Percentiles rank a stretch among this genome's conserved stretches.
Evolutionary conservation across 2,113 vertebrate species (phyloP).

Genomic region (Sakesphorus luctuosus): DNA sequence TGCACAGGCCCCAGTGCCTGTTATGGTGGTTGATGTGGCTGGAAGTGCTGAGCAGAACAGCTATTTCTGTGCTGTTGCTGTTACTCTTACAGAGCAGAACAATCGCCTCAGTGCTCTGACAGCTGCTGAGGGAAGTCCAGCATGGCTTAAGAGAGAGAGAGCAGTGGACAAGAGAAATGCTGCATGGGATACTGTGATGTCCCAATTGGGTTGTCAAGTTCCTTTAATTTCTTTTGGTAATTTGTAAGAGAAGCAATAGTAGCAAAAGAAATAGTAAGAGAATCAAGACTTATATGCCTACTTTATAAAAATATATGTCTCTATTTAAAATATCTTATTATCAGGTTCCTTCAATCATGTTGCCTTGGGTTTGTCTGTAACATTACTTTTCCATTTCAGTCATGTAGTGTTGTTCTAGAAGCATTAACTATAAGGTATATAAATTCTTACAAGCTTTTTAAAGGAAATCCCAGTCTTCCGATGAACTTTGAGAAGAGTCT

Average conservation of each 20-base stretch:
- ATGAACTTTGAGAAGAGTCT: neutral
- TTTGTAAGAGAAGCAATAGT: neutral
- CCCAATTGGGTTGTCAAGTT: neutral
- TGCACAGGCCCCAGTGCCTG: neutral
- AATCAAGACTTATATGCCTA: neutral
- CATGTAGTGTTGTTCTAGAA: neutral
- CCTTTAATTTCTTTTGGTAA: neutral
- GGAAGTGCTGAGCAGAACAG: neutral
- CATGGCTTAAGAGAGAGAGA: neutral
- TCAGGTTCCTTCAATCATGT: neutral
- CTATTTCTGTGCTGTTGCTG: neutral
- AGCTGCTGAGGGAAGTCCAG: neutral
- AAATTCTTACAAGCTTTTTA: neutral
- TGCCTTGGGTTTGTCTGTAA: neutral
- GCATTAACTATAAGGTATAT: neutral
- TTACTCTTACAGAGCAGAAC: conserved; percentile 7
- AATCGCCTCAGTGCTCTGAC: neutral
- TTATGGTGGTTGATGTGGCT: conserved; percentile 31
- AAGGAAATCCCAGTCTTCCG: neutral
- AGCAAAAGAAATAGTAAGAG: neutral
- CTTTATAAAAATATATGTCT: neutral
- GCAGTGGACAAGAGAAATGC: neutral
- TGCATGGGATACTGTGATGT: neutral
- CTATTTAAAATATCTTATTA: neutral
- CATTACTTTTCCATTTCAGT: neutral